phyloP scores from a whole-genome alignment of 2,888 invertebrate genomes.

The Lasioglossum morio region DNA sequence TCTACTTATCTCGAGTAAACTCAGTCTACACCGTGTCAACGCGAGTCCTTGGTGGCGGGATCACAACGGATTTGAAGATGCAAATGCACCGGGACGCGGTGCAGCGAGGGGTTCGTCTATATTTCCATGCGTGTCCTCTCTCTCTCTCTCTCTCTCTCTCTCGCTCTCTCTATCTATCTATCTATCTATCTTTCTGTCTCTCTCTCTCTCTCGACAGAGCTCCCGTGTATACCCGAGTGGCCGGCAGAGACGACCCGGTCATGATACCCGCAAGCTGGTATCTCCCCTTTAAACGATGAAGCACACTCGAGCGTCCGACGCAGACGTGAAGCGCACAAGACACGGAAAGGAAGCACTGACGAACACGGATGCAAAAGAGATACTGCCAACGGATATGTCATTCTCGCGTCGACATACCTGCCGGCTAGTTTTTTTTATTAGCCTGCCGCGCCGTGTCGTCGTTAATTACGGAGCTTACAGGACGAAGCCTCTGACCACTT shows the following conservation, averaged over 20 bases:
- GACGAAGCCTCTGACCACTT: slow-evolving; percentile 22
- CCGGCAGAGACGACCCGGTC: neutral
- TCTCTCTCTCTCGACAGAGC: neutral
- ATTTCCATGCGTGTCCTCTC: slow-evolving; percentile 54
- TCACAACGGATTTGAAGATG: slow-evolving; percentile 72
- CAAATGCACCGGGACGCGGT: slow-evolving; percentile 59
- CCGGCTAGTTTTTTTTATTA: slow-evolving; percentile 60
- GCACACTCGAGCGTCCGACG: too few species aligned
- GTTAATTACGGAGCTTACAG: slow-evolving; percentile 60
- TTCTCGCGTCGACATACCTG: slow-evolving; percentile 52
- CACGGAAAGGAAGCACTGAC: neutral
- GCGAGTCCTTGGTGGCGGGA: slow-evolving; percentile 57
- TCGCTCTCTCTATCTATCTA: neutral
- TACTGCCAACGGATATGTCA: slow-evolving; percentile 55
- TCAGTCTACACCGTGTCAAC: slow-evolving; percentile 71
- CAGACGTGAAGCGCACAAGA: slow-evolving; percentile 4
- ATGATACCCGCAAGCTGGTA: neutral
- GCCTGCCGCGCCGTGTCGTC: slow-evolving; percentile 35
- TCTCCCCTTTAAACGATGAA: slow-evolving; percentile 9
- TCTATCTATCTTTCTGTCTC: neutral
- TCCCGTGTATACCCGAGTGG: neutral
- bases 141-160: neutral
- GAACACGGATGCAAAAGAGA: slow-evolving; percentile 25
- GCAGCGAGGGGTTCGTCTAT: slow-evolving; percentile 4
- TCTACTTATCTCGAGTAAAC: slow-evolving; percentile 72